phyloP scores from a whole-genome alignment of 2,888 invertebrate species.

The Drosophila macrothrix region DNA sequence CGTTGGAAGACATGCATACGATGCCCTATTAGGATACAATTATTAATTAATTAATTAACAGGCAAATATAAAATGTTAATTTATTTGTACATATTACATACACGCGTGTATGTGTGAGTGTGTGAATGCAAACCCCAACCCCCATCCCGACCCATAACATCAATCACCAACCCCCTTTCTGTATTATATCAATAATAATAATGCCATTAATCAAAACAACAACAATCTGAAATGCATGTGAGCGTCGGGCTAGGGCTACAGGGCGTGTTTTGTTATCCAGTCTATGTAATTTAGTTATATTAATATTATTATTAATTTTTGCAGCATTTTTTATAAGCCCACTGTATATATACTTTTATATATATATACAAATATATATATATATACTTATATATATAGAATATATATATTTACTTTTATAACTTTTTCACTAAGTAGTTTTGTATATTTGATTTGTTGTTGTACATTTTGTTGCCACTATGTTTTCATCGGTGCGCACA shows the following conservation, averaged over 20 bases:
- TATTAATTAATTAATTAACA: conserved; percentile 44
- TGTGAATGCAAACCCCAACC: conserved; percentile 33
- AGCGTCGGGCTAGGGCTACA: conserved; percentile 33
- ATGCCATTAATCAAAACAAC: conserved; percentile 10
- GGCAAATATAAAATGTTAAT: conserved; percentile 62
- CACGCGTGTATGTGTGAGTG: conserved; percentile 42
- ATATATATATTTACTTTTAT: conserved; percentile 15
- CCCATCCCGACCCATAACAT: background rate
- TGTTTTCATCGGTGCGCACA: conserved; percentile 45
- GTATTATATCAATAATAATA: conserved; percentile 56
- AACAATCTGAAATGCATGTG: conserved; percentile 57
- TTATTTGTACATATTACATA: conserved; percentile 59
- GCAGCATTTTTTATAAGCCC: conserved; percentile 53
- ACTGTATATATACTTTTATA: conserved; percentile 36
- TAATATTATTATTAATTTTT: conserved; percentile 45
- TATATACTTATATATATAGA: conserved; percentile 1
- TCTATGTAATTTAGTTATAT: conserved; percentile 46
- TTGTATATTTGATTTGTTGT: conserved; percentile 56
- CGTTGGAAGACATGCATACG: conserved; percentile 72
- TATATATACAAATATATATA: background rate
- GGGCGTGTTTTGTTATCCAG: conserved; percentile 63
- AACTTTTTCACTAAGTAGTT: conserved; percentile 54
- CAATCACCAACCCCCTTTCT: conserved; percentile 20
- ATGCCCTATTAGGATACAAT: conserved; percentile 55
- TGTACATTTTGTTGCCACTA: conserved; percentile 52